Evolutionary conservation across 2,113 vertebrate species (phyloP).

Genomic region (Psammodynastes pulverulentus): DNA sequence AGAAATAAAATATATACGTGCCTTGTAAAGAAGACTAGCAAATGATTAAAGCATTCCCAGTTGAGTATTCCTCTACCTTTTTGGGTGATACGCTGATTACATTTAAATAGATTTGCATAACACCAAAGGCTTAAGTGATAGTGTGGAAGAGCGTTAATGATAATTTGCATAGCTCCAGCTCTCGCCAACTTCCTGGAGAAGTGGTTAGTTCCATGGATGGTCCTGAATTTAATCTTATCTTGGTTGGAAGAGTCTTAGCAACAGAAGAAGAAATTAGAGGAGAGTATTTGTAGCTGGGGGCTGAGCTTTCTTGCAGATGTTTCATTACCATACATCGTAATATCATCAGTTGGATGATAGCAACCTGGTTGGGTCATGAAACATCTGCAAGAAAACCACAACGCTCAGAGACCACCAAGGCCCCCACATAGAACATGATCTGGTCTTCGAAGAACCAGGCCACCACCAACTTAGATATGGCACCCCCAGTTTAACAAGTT

Average conservation of each 20-base stretch:
- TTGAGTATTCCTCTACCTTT: not conserved
- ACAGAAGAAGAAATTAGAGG: not conserved
- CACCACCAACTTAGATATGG: not conserved
- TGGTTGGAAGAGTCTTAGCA: not conserved
- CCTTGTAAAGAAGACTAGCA: not conserved
- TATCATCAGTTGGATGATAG: not conserved
- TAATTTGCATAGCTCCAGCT: not conserved
- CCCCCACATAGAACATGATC: not conserved
- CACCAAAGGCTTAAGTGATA: not conserved
- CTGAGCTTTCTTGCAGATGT: not conserved
- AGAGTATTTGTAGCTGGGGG: not conserved
- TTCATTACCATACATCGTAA: not conserved
- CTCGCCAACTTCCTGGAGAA: not conserved
- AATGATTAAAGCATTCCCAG: not conserved
- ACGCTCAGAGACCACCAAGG: not conserved
- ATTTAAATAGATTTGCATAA: slow-evolving; percentile 7
- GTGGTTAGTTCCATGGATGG: not conserved
- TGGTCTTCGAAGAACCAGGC: not conserved
- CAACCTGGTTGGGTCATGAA: not conserved
- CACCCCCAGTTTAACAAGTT: not conserved
- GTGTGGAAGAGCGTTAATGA: not conserved
- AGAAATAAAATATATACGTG: slow-evolving; percentile 1
- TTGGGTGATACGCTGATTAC: not conserved
- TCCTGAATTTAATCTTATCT: not conserved
- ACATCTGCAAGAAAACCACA: not conserved